phyloP scores from a whole-genome alignment of 2,113 vertebrate species.

The Motacilla tschutschensis region DNA sequence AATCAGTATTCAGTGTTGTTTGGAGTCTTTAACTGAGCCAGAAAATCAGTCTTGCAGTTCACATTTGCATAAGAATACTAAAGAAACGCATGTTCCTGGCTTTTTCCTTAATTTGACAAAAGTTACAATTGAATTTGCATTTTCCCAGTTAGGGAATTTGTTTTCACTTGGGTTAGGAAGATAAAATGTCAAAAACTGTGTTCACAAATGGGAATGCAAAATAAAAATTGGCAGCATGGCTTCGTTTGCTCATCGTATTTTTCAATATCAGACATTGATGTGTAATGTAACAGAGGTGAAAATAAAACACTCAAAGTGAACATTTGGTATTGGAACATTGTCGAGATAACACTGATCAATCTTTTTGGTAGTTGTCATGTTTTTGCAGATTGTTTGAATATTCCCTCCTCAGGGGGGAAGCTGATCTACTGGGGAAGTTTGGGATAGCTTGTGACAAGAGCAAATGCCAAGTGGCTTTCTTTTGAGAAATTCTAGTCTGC shows the following conservation, averaged over 20 bases:
- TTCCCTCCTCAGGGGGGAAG: background rate
- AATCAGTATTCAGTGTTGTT: background rate
- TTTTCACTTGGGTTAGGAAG: background rate
- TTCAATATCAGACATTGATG: slow-evolving; percentile 14
- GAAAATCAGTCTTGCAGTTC: background rate
- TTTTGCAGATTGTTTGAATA: slow-evolving; percentile 12
- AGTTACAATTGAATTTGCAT: background rate
- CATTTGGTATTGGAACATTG: slow-evolving; percentile 38
- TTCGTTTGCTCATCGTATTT: background rate
- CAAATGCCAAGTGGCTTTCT: background rate
- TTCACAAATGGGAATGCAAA: slow-evolving; percentile 13
- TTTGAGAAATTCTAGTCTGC: background rate
- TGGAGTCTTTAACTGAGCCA: background rate
- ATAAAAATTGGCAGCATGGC: slow-evolving; percentile 7
- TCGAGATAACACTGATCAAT: background rate
- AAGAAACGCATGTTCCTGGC: background rate
- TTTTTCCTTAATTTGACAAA: background rate
- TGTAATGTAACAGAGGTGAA: slow-evolving; percentile 29
- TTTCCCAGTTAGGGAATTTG: background rate
- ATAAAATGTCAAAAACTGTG: background rate
- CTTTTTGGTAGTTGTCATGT: background rate
- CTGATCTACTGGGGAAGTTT: background rate
- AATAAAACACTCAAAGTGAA: slow-evolving; percentile 27
- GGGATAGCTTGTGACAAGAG: background rate
- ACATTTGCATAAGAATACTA: background rate